A percentile compares a stretch with the other conserved stretches of the same genome.
phyloP scores from a whole-genome alignment of 1,140 invertebrate genomes.

The Bombus ignitus region DNA sequence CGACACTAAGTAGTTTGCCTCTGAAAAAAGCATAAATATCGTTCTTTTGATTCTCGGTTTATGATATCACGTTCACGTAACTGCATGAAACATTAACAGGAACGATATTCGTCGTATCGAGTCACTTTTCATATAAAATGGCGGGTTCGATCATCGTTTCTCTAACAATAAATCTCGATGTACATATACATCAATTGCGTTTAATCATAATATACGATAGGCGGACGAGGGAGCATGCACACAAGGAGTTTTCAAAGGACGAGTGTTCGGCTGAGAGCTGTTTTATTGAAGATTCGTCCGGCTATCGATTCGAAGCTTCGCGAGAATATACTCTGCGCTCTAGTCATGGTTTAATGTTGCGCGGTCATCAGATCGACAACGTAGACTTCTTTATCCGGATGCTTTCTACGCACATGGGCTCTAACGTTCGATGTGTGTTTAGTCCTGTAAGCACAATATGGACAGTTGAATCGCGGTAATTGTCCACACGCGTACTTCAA shows the following conservation, averaged over 20 bases:
- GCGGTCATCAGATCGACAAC: conserved; percentile 60
- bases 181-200: not conserved
- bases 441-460: conserved; percentile 82
- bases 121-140: no score
- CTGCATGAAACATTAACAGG: no score
- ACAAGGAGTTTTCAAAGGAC: not conserved
- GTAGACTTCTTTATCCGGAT: conserved; percentile 66
- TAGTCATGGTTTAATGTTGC: not conserved
- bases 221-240: not conserved
- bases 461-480: conserved; percentile 84
- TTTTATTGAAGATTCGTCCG: not conserved
- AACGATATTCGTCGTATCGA: no score
- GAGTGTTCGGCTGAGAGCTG: not conserved
- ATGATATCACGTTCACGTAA: not conserved
- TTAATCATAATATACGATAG: not conserved
- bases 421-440: conserved; percentile 79
- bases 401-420: conserved; percentile 75
- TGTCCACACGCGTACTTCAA: conserved; percentile 86
- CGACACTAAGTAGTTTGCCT: not conserved
- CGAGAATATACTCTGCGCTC: not conserved
- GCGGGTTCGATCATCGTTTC: no score
- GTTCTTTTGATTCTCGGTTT: no score
- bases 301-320: not conserved
- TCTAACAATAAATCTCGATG: no score
- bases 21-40: conserved; percentile 47